Conservation (phyloP, 1,140 invertebrate species). For the Zaprionus tsacasi region DNA sequence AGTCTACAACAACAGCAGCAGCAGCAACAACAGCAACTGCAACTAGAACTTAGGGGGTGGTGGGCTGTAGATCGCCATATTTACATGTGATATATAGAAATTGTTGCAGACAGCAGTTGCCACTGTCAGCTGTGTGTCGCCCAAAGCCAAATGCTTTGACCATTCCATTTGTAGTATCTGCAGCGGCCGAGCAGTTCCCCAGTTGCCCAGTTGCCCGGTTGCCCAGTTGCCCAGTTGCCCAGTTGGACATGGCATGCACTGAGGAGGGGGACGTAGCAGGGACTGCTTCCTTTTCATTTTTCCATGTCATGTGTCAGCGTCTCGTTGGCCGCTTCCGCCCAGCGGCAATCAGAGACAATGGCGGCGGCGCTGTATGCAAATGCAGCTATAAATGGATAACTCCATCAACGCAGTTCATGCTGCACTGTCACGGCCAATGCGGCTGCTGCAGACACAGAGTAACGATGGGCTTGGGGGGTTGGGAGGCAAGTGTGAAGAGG, state of each 20-base stretch:
- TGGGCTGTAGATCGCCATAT: slow-evolving; percentile 45
- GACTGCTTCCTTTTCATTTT: slow-evolving; percentile 74
- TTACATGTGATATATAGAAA: slow-evolving; percentile 77
- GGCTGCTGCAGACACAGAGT: slow-evolving; percentile 43
- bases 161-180: slow-evolving; percentile 62
- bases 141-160: slow-evolving; percentile 41
- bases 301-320: slow-evolving; percentile 81
- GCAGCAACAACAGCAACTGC: not conserved
- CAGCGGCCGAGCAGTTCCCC: slow-evolving; percentile 28
- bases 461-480: slow-evolving; percentile 50
- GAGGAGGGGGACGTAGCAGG: not conserved
- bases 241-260: too few relatives aligned
- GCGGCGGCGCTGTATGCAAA: slow-evolving; percentile 68
- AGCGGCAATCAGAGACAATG: slow-evolving; percentile 71
- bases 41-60: slow-evolving; percentile 44
- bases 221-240: slow-evolving; percentile 12
- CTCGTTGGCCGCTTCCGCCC: slow-evolving; percentile 65
- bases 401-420: slow-evolving; percentile 81
- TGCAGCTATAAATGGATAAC: slow-evolving; percentile 81
- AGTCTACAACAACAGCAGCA: slow-evolving; percentile 15
- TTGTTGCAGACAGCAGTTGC: slow-evolving; percentile 43
- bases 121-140: slow-evolving; percentile 38
- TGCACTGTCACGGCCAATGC: slow-evolving; percentile 41
- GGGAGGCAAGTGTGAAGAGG: too few relatives aligned
- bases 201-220: not conserved